Evolutionary conservation across 30 jellyfish, hydroid and myxozoan species (phyloP).

Genomic region (Turritopsis rubra): DNA sequence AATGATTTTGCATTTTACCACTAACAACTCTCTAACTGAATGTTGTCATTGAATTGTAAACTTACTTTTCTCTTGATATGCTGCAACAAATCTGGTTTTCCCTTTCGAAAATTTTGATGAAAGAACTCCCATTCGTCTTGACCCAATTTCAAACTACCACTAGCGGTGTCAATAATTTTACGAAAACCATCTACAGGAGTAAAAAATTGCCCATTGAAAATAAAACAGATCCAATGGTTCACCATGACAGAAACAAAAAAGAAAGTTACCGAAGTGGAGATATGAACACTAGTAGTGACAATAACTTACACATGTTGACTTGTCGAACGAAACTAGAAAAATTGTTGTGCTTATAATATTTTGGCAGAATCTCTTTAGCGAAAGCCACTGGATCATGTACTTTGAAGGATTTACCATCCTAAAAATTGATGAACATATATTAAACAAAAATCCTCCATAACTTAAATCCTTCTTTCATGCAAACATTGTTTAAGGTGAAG

Average conservation of each 20-base stretch:
- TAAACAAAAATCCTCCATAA: no score
- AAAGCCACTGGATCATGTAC: constrained; percentile 37
- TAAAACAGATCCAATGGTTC: no score
- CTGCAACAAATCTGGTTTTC: constrained; percentile 45
- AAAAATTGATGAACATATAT: neutral
- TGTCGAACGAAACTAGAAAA: constrained; percentile 98
- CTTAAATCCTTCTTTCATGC: no score
- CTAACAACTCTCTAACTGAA: no score
- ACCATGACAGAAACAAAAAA: no score
- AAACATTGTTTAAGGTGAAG: no score
- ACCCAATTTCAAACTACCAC: constrained; percentile 81
- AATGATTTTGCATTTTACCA: no score
- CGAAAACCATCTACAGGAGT: constrained; percentile 78
- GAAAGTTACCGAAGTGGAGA: neutral
- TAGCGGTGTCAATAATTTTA: constrained; percentile 65
- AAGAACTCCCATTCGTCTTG: constrained; percentile 96
- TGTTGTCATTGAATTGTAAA: no score
- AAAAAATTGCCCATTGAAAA: no score
- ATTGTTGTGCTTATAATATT: constrained; percentile 87
- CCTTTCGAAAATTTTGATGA: constrained; percentile 68
- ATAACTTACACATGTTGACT: constrained; percentile 93
- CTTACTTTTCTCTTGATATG: constrained; percentile 84
- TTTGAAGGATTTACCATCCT: constrained; percentile 31
- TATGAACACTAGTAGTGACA: neutral
- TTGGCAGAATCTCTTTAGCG: constrained; percentile 62